These are phyloP conservation scores for Hystrix cristata DNA, from an alignment of 2,113 vertebrate genomes.

Conservation along the genomic window DNA sequence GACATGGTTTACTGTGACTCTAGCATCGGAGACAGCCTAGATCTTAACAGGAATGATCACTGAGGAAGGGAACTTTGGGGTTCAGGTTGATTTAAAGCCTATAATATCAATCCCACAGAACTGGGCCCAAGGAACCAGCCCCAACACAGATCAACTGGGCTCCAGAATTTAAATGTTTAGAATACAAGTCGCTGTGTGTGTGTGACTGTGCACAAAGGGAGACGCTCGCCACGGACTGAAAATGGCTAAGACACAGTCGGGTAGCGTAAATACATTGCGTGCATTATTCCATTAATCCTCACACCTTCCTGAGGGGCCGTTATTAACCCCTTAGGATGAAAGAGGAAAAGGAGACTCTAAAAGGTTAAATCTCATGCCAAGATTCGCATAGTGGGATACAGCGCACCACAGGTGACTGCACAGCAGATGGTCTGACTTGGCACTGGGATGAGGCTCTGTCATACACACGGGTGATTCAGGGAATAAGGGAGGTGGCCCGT, in stretches of 20 bases:
- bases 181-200: background rate
- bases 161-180: background rate
- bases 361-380: background rate
- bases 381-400: background rate
- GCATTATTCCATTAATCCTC: background rate
- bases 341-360: background rate
- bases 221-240: fast-evolving
- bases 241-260: fast-evolving
- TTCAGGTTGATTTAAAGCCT: background rate
- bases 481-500: background rate
- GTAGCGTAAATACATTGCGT: fast-evolving
- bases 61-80: background rate
- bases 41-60: background rate
- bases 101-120: background rate
- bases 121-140: too few species aligned
- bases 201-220: fast-evolving
- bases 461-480: fast-evolving
- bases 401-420: background rate
- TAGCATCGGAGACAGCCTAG: background rate
- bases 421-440: too few species aligned
- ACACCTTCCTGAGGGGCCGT: fast-evolving
- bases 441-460: background rate
- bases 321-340: background rate
- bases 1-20: background rate
- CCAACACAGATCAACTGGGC: background rate